phyloP scores from a whole-genome alignment of 2,113 vertebrate species.

The Accipiter virgatus region DNA sequence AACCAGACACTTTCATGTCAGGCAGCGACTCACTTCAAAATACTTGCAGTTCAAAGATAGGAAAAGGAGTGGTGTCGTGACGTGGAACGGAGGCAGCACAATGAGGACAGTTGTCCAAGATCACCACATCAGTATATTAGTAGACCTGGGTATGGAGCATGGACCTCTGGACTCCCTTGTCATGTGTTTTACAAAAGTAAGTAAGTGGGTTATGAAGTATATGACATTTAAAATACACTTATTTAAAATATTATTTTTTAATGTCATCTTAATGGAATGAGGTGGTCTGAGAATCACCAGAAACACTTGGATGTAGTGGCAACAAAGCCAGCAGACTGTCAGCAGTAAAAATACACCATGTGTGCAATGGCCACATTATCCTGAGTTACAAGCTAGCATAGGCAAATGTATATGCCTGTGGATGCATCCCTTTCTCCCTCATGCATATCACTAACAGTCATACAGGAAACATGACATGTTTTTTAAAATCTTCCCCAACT shows the following conservation, averaged over 20 bases:
- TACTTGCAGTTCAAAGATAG: not conserved
- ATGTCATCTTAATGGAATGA: not conserved
- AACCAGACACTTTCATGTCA: not conserved
- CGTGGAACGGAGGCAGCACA: fast-evolving
- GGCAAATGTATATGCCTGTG: not conserved
- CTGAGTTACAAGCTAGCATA: not conserved
- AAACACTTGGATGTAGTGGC: not conserved
- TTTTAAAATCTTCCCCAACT: not conserved
- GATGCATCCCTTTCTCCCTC: not conserved
- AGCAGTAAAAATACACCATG: not conserved
- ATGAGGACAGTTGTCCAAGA: not conserved
- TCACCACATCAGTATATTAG: not conserved
- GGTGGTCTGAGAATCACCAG: not conserved
- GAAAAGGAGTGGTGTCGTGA: not conserved
- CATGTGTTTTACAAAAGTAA: not conserved
- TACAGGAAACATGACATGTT: not conserved
- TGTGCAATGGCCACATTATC: fast-evolving
- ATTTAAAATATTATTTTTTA: not conserved
- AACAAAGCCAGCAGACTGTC: not conserved
- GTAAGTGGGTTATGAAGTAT: not conserved
- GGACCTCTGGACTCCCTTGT: not conserved
- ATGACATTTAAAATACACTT: not conserved
- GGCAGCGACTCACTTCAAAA: not conserved
- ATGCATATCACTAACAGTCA: not conserved
- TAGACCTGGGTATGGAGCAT: not conserved